Evolutionary conservation across 2,797 vertebrate genomes (phyloP).

Genomic region (Hylomyscus alleni): DNA sequence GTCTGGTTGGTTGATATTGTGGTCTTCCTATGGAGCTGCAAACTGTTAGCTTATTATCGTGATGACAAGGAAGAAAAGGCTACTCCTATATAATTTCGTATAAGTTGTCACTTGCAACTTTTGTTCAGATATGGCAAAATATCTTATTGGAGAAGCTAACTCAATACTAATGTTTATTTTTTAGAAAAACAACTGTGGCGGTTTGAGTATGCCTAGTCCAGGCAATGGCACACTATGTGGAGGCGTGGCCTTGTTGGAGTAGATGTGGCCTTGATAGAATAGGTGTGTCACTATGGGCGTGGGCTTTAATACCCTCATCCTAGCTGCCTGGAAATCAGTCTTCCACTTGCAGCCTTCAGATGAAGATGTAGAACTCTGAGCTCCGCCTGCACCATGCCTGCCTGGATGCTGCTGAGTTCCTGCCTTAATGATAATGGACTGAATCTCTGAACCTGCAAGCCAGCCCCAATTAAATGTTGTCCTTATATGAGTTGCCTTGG

Average conservation of each 20-base stretch:
- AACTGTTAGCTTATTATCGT: not conserved
- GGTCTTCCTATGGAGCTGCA: not conserved
- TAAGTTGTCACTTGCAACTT: constrained; percentile 1
- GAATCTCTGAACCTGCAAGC: not conserved
- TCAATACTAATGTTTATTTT: constrained; percentile 56
- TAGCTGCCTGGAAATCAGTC: not conserved
- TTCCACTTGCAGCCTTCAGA: not conserved
- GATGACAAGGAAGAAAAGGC: constrained; percentile 65
- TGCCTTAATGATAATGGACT: not conserved
- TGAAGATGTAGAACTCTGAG: not conserved
- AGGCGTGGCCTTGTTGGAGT: not conserved
- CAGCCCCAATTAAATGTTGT: not conserved
- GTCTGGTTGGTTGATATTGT: too few relatives aligned
- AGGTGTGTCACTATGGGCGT: not conserved
- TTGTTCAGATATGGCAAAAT: constrained; percentile 32
- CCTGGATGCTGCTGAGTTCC: not conserved
- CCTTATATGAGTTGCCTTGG: not conserved
- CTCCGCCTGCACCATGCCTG: not conserved
- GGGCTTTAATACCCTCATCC: not conserved
- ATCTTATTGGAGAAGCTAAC: constrained; percentile 62
- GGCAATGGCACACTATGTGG: not conserved
- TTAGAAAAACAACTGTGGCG: constrained; percentile 31
- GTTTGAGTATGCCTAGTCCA: not conserved
- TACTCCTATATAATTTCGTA: constrained; percentile 44
- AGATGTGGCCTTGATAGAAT: not conserved